Conservation (phyloP, 2,888 invertebrate species). For the Mesorhabditis belari region DNA sequence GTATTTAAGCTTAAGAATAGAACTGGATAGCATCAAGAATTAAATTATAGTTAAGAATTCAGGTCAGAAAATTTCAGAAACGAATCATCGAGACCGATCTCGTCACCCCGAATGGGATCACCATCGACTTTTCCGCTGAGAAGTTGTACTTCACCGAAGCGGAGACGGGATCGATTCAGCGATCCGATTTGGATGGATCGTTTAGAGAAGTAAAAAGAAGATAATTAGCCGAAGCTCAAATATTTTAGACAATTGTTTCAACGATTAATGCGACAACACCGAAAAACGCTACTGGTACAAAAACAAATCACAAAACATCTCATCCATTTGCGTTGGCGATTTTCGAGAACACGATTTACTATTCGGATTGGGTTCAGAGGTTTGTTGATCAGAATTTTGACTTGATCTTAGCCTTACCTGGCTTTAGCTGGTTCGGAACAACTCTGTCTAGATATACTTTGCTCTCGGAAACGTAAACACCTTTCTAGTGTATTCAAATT, state of each 20-base stretch:
- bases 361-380: slow-evolving; percentile 84
- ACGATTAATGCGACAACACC: slow-evolving; percentile 12
- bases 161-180: slow-evolving; percentile 74
- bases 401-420: no score
- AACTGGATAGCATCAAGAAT: no score
- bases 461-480: no score
- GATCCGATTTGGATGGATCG: slow-evolving; percentile 73
- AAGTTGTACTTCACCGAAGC: slow-evolving; percentile 81
- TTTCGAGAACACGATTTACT: slow-evolving; percentile 73
- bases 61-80: no score
- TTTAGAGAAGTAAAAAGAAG: slow-evolving; percentile 67
- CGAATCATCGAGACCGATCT: slow-evolving; percentile 72
- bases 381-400: no score
- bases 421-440: no score
- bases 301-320: slow-evolving; percentile 6
- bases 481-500: no score
- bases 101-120: slow-evolving; percentile 76
- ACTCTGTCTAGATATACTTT: no score
- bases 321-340: slow-evolving; percentile 82
- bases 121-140: slow-evolving; percentile 70
- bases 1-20: no score
- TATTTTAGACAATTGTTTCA: slow-evolving; percentile 1
- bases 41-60: no score
- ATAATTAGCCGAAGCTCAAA: neutral
- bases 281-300: slow-evolving; percentile 2